These are phyloP conservation scores for Sitophilus oryzae DNA, from an alignment of 1,140 invertebrate genomes.

Conservation along the genomic window DNA sequence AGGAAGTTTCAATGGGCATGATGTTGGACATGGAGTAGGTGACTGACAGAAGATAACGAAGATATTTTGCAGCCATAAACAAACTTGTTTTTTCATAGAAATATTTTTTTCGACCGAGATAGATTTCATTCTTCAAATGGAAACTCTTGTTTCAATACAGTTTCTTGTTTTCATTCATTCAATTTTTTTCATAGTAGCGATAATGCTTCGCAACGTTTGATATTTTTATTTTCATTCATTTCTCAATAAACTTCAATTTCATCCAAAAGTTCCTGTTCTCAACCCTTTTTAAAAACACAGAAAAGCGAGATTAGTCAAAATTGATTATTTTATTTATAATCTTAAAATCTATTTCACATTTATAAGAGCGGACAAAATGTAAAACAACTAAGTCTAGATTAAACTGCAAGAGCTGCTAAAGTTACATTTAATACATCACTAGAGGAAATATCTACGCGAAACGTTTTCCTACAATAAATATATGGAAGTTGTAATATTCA, in stretches of 20 bases:
- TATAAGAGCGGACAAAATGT: constrained; percentile 7
- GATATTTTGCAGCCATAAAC: constrained; percentile 1
- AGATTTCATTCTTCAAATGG: constrained; percentile 20
- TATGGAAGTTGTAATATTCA: too few species aligned
- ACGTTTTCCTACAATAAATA: too few species aligned
- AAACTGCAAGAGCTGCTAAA: constrained; percentile 1
- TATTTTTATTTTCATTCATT: constrained; percentile 16
- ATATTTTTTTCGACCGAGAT: constrained; percentile 10
- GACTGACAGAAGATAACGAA: not conserved
- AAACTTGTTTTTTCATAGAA: constrained; percentile 11
- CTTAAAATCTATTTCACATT: constrained; percentile 29
- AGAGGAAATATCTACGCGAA: too few species aligned
- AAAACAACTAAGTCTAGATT: constrained; percentile 5
- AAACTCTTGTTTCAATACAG: constrained; percentile 16
- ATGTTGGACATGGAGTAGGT: not conserved
- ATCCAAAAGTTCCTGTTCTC: constrained; percentile 42
- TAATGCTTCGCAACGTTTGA: constrained; percentile 14
- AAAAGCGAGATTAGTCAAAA: constrained; percentile 42
- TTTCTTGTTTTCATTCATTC: constrained; percentile 17
- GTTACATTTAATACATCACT: too few species aligned
- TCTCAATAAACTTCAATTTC: constrained; percentile 39
- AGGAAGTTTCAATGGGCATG: not conserved
- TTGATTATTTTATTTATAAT: constrained; percentile 34
- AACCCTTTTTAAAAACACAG: constrained; percentile 42
- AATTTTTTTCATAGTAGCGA: constrained; percentile 21